These are phyloP conservation scores for Coendou prehensilis DNA, from an alignment of 2,797 vertebrate genomes.

Conservation along the genomic window DNA sequence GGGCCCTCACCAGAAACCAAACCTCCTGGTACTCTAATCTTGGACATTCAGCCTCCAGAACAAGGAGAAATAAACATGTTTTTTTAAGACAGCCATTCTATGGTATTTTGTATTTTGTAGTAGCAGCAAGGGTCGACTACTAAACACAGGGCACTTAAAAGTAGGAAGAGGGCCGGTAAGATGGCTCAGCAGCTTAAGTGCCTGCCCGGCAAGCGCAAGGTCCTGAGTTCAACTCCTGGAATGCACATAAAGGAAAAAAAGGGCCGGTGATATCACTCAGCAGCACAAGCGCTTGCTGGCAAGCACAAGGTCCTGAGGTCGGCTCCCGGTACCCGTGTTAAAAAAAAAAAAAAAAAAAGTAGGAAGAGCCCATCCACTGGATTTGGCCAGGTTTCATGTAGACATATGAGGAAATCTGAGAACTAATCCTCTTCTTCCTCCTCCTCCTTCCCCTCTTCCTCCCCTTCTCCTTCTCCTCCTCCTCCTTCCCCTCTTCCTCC, in stretches of 20 bases:
- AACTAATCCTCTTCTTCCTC: background rate
- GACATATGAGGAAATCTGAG: background rate
- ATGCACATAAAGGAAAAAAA: too few species aligned
- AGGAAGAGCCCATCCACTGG: background rate
- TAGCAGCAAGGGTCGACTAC: background rate
- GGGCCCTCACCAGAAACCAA: background rate
- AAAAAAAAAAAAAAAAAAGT: background rate
- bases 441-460: too few species aligned
- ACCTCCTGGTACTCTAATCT: background rate
- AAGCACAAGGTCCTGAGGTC: too few species aligned
- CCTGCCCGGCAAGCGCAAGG: too few species aligned
- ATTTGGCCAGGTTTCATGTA: background rate
- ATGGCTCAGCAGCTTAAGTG: too few species aligned
- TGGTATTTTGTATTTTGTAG: background rate
- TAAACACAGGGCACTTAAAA: background rate
- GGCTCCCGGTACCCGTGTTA: too few species aligned
- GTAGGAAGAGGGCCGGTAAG: background rate
- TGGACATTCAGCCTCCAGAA: background rate
- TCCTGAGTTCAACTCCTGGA: too few species aligned
- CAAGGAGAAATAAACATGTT: background rate
- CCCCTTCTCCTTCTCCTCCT: too few species aligned
- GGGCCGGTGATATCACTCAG: too few species aligned
- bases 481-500: too few species aligned
- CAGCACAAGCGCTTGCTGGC: too few species aligned
- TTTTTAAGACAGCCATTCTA: background rate